Evolutionary conservation across 2,888 invertebrate species (phyloP), one percentile per base, ranked within the genome.

Genomic region (Coremacera marginata): DNA sequence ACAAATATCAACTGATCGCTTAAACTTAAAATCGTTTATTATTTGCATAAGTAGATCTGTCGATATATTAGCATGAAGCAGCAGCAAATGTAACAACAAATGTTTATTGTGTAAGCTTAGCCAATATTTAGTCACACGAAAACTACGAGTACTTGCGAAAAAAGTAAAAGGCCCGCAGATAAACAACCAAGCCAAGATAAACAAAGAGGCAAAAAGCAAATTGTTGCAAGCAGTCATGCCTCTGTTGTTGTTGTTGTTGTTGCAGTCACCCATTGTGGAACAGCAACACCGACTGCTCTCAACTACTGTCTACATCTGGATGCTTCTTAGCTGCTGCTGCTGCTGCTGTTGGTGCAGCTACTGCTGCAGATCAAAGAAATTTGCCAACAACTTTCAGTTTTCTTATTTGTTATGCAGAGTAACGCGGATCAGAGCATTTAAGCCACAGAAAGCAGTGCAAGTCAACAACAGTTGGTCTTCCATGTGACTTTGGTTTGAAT

Each of bases 301-400:
- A n/a, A 31, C 63, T 16, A 27, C 16, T 31, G 31, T 34, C 31
- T 27, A 31, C 63, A 31, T 27, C 27, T 31, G 63, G 63, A 63
- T 63, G 27, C n/a, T 55, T 27, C 14, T 63, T 63, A 55, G n/a
- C 31, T 63, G 5, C 62, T 27, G 27, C 31, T 31, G 31, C 31
- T 31, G 31, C 3, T 4, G 60, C 22, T 25, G 14, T 25, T n/a
- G n/a, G 9, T 19, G 14, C 31, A 16, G 19, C 44, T 22, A 16
- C 19, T 22, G 16, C 19, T 14, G 37, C 49, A 34, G 74, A 65
- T 65, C 37, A 67, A 74, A 74, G 65, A 65, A 49, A 73, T 73
- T 63, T 19, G 52, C 62, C 51, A 60, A 5, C 62, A 55, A 74
- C 74, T 74, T 74, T 74, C 74, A 67, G 37, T 74, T 74, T 74